Conservation (phyloP, 2,888 invertebrate species). For the Myathropa florea region DNA sequence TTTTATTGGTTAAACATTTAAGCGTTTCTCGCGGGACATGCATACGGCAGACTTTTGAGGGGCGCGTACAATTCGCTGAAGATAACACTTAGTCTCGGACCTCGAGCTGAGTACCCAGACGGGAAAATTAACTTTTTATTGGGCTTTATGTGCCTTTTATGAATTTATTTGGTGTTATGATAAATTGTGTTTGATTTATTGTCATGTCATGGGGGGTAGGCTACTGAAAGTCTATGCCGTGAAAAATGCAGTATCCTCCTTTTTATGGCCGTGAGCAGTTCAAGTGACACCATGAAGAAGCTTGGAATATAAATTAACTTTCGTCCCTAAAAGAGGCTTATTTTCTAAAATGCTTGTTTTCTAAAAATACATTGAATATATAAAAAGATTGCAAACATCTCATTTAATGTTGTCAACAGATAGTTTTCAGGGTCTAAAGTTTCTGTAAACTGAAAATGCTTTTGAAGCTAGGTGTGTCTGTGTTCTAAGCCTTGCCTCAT, state of each 20-base stretch:
- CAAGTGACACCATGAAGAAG: too few relatives aligned
- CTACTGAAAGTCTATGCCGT: background rate
- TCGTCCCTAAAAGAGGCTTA: too few relatives aligned
- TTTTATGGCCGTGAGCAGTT: too few relatives aligned
- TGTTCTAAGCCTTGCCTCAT: too few relatives aligned
- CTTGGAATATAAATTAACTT: too few relatives aligned
- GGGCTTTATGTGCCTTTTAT: constrained; percentile 24
- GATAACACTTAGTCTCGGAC: background rate
- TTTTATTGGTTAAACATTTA: constrained; percentile 58
- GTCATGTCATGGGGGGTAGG: background rate
- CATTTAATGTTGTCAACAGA: too few relatives aligned
- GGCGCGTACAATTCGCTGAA: background rate
- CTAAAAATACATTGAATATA: too few relatives aligned
- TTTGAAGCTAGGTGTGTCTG: too few relatives aligned
- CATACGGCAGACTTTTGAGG: background rate
- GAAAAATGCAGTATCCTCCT: background rate
- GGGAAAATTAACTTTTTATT: constrained; percentile 7
- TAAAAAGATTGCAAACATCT: too few relatives aligned
- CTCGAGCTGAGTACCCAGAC: constrained; percentile 9
- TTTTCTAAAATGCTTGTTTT: too few relatives aligned
- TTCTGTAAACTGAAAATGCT: too few relatives aligned
- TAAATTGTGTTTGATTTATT: constrained; percentile 31
- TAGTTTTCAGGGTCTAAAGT: too few relatives aligned
- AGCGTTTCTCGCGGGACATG: background rate
- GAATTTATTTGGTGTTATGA: constrained; percentile 33